Evolutionary conservation across 2,113 vertebrate genomes (phyloP), one percentile per base, ranked within the genome.

Genomic region (Craseonycteris thonglongyai): DNA sequence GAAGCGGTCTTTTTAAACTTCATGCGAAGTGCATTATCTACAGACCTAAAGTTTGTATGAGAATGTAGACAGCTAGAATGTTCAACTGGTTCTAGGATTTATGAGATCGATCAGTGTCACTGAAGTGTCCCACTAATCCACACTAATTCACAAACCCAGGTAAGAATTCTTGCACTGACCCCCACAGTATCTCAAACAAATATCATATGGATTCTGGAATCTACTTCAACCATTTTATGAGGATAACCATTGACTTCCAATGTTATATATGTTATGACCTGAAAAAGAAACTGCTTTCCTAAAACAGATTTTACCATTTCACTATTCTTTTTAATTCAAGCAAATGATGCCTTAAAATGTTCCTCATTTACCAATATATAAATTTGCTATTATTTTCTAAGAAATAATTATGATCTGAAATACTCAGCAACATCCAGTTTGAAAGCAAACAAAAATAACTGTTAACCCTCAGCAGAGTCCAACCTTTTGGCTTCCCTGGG

Each of bases 401-500:
- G 40, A 78, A 82, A 38, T 19, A 80, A 83, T 68, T 79, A 49
- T 84, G 58, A 95, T 54, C 16, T 79, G n/a, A 87, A 28, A 63
- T 40, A 75, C 1, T 59, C 61, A 91, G 47, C n/a, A 91, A 66
- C 22, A 51, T 21, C n/a, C 22, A 76, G 18, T 47, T 61, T 66
- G n/a, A 93, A 95, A 45, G 59, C 10, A 93, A 85, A 75, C 54
- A 84, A 91, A 94, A 86, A 63, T 54, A 91, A 80, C 76, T 76
- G 24, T 63, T 65, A 85, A 81, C 9, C 19, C 26, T 66, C 35
- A 47, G 45, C 19, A 12, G n/a, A n/a, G n/a, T n/a, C n/a, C n/a
- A n/a, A n/a, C n/a, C n/a, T n/a, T n/a, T n/a, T n/a, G n/a, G n/a
- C n/a, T n/a, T n/a, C n/a, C n/a, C n/a, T n/a, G n/a, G n/a, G n/a